phyloP scores from a whole-genome alignment of 2,888 invertebrate genomes.

The Cephus nigrinus region DNA sequence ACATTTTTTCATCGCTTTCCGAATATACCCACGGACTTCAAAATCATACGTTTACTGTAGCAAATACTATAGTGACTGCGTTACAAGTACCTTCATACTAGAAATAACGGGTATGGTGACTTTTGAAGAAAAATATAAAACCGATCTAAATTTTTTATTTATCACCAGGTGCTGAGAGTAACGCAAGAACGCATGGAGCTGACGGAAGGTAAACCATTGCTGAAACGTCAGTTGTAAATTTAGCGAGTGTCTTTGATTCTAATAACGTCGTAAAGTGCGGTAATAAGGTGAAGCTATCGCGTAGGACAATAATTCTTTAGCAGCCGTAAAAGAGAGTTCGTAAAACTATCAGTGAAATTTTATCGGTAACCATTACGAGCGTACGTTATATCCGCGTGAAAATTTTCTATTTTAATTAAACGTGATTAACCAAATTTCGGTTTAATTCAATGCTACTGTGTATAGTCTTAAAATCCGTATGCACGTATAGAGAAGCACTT shows the following conservation, averaged over 20 bases:
- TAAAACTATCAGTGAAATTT: background rate
- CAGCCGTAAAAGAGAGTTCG: background rate
- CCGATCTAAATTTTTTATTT: background rate
- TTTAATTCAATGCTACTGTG: background rate
- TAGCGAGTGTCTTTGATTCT: background rate
- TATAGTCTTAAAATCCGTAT: background rate
- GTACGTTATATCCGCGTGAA: background rate
- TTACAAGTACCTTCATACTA: background rate
- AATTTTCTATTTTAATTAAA: background rate
- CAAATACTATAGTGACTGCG: background rate
- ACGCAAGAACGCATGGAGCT: background rate
- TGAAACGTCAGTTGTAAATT: background rate
- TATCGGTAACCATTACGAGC: background rate
- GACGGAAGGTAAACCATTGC: background rate
- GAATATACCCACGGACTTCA: background rate
- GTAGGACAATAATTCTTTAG: background rate
- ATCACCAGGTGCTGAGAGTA: background rate
- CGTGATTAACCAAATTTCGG: background rate
- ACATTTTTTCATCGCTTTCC: background rate
- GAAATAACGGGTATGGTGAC: background rate
- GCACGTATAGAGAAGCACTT: background rate
- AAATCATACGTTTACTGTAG: background rate
- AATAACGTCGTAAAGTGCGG: background rate
- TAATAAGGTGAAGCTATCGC: background rate
- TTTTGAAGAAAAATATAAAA: background rate